A percentile compares a stretch with the other conserved stretches of the same genome.
Evolutionary conservation across 2,797 vertebrate species (phyloP).

Genomic region (Anolis apletophallus): DNA sequence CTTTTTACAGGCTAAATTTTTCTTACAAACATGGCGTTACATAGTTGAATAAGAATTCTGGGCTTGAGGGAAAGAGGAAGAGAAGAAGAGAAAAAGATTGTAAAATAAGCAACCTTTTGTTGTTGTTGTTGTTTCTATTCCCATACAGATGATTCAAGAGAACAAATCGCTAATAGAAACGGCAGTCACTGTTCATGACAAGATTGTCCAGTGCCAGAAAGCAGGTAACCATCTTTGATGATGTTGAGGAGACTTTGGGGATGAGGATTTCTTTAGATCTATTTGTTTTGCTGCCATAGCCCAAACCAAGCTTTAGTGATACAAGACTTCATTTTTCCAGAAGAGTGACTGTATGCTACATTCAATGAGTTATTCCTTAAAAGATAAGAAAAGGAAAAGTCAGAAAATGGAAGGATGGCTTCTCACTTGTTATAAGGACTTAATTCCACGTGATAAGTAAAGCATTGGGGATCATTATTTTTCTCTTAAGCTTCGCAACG

Average conservation of each 20-base stretch:
- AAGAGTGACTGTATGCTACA: neutral
- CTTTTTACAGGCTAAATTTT: neutral
- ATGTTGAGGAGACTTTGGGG: neutral
- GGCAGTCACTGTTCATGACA: conserved; percentile 89
- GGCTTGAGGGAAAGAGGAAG: neutral
- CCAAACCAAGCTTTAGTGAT: neutral
- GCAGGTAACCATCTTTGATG: conserved; percentile 83
- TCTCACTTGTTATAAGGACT: too few species aligned
- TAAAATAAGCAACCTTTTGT: conserved; percentile 41
- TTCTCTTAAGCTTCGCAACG: too few species aligned
- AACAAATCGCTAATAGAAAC: conserved; percentile 92
- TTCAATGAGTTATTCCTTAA: neutral
- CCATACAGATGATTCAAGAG: conserved; percentile 91
- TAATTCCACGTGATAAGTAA: too few species aligned
- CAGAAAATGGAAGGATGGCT: neutral
- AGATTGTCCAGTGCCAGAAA: conserved; percentile 93
- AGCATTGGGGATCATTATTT: too few species aligned
- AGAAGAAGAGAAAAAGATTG: conserved; percentile 11
- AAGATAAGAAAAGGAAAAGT: neutral
- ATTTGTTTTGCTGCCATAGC: neutral
- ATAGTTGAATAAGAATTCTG: neutral
- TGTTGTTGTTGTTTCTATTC: conserved; percentile 55
- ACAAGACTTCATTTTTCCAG: neutral
- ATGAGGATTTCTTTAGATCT: neutral
- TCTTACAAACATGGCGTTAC: neutral